Percentiles rank a stretch among this genome's conserved stretches.
Conservation (phyloP, 37 sponge, comb jelly and placozoan species). For the Trichoplax adhaerens region DNA sequence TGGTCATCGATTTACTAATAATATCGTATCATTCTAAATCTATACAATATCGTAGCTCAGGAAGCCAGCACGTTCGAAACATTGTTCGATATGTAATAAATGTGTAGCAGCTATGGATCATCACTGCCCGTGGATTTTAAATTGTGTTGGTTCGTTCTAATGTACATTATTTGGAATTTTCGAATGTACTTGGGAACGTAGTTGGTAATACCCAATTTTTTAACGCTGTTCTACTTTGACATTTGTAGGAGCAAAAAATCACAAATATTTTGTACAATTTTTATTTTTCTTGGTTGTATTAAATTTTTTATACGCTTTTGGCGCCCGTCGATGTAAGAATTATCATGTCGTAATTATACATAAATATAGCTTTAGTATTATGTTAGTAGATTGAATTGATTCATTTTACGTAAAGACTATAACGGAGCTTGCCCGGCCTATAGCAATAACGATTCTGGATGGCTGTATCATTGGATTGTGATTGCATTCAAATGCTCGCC, state of each 20-base stretch:
- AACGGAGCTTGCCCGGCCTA: constrained; percentile 18
- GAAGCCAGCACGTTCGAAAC: constrained; percentile 79
- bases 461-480: constrained; percentile 18
- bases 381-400: no score
- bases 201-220: background rate
- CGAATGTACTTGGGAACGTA: background rate
- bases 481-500: constrained; percentile 19
- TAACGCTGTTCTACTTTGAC: background rate
- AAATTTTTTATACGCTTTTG: constrained; percentile 7
- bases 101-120: constrained; percentile 92
- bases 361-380: no score
- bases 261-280: constrained; percentile 16
- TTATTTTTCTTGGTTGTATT: constrained; percentile 7
- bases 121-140: constrained; percentile 89
- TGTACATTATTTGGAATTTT: background rate
- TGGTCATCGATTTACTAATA: no score
- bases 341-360: background rate
- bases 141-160: constrained; percentile 58
- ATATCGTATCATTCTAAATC: no score
- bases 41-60: constrained; percentile 17
- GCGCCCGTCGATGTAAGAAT: constrained; percentile 12
- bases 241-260: constrained; percentile 11
- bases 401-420: constrained; percentile 23
- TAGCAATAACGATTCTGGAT: constrained; percentile 20
- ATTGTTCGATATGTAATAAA: constrained; percentile 73